These are phyloP conservation scores for Lophura nycthemera DNA, from an alignment of 2,113 vertebrate genomes.

Conservation along the genomic window DNA sequence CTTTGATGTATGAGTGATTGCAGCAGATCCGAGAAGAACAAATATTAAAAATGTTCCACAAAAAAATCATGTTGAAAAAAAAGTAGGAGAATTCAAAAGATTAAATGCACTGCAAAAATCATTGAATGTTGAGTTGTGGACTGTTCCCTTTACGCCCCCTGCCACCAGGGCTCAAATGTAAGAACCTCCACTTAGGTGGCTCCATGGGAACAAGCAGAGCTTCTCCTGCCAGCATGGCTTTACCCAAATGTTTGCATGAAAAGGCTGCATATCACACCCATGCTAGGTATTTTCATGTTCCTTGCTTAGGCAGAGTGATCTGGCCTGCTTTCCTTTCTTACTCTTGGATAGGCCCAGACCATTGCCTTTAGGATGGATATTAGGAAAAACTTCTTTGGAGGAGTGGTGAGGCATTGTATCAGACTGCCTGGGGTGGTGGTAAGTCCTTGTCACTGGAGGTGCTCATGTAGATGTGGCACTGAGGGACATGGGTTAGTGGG, in stretches of 20 bases:
- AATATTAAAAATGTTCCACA: background rate
- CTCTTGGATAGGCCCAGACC: background rate
- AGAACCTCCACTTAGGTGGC: background rate
- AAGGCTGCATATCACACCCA: rapidly evolving
- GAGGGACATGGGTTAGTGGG: too few species aligned
- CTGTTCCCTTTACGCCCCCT: background rate
- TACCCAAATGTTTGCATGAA: background rate
- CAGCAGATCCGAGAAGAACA: background rate
- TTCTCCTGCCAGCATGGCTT: background rate
- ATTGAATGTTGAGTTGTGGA: background rate
- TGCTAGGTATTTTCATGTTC: background rate
- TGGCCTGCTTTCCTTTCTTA: background rate
- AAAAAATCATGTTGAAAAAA: background rate
- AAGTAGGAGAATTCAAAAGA: background rate
- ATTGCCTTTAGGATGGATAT: background rate
- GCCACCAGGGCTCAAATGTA: background rate
- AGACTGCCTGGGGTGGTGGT: too few species aligned
- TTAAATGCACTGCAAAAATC: rapidly evolving
- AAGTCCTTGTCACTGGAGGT: too few species aligned
- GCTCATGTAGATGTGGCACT: too few species aligned
- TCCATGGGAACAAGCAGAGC: background rate
- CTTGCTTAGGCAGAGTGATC: background rate
- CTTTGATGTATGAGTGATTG: background rate
- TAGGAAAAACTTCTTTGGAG: too few species aligned
- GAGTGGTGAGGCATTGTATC: too few species aligned